Evolutionary conservation across 2,113 vertebrate genomes (phyloP), one percentile per base, ranked within the genome.

Genomic region (Pseudolaguvia tuberculata): DNA sequence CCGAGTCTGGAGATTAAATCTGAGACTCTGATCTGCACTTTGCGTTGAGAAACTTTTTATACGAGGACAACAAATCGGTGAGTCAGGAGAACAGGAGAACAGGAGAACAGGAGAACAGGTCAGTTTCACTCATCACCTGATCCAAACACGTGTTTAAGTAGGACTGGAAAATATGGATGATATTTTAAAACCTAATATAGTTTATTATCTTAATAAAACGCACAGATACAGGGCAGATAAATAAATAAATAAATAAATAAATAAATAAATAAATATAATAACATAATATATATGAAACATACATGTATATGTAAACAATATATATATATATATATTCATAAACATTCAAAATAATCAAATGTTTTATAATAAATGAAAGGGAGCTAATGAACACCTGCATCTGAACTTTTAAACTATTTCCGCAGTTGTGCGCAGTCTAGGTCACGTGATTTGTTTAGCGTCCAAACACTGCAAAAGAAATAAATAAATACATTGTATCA

Each of bases 1-100:
- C 82, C 77, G 76, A 81, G 84, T 82, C 83, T 86, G 80, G 81
- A 86, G 85, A 84, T 87, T 87, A 87, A 88, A 71, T 82, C 85
- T 84, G 84, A 67, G 76, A 84, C 72, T 78, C 83, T 48, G 80
- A 82, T 82, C 80, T 80, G 83, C 82, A 82, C 79, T 35, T 77
- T 74, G 82, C 69, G 78, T 62, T 61, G 80, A 85, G 59, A 87
- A 81, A 84, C 72, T 58, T 81, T 82, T 9, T 25, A 29, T 18
- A 84, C 80, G 67, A 69, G 73, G 80, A 82, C 73, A 39, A 63
- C 65, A 78, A 78, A 69, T 13, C 53, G 73, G 73, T 76, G 74
- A 76, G 65, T 75, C 20, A 66, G n/a, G n/a, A n/a, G n/a, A n/a
- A n/a, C n/a, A n/a, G n/a, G n/a, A n/a, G n/a, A n/a, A n/a, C n/a